Conservation (phyloP, 2,797 vertebrate species). For the Allobates femoralis region DNA sequence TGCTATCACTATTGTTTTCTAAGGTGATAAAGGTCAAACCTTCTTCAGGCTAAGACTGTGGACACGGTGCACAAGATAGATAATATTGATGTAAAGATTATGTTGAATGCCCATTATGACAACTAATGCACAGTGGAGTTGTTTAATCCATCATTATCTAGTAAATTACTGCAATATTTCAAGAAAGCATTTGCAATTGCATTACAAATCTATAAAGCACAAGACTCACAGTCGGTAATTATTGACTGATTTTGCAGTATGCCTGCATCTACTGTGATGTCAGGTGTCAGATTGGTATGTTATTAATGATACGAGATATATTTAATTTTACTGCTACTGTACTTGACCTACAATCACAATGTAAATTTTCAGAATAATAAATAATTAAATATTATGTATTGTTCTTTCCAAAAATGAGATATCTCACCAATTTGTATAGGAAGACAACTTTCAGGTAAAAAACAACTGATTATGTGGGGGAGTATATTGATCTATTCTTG, state of each 20-base stretch:
- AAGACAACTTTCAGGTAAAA: too few relatives aligned
- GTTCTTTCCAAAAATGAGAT: too few relatives aligned
- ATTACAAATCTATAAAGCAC: constrained; percentile 65
- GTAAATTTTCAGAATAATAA: neutral
- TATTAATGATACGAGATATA: constrained; percentile 51
- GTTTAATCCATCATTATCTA: constrained; percentile 69
- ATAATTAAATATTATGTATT: neutral
- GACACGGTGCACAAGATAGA: constrained; percentile 60
- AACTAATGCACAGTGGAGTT: constrained; percentile 65
- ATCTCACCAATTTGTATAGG: too few relatives aligned
- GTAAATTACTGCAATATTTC: constrained; percentile 67
- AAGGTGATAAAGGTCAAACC: constrained; percentile 43
- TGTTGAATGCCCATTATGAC: constrained; percentile 67
- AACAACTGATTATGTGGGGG: too few relatives aligned
- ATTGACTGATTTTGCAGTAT: constrained; percentile 68
- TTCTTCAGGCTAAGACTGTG: constrained; percentile 29
- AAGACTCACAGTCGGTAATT: constrained; percentile 65
- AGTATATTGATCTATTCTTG: too few relatives aligned
- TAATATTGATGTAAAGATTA: constrained; percentile 67
- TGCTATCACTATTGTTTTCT: constrained; percentile 31
- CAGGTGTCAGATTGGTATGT: constrained; percentile 64
- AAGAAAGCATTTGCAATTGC: constrained; percentile 64
- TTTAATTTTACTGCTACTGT: neutral
- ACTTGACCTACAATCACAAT: neutral
- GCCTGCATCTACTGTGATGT: constrained; percentile 64